These are phyloP conservation scores for Threskiornis aethiopicus DNA, from an alignment of 2,797 vertebrate species.

Conservation along the genomic window DNA sequence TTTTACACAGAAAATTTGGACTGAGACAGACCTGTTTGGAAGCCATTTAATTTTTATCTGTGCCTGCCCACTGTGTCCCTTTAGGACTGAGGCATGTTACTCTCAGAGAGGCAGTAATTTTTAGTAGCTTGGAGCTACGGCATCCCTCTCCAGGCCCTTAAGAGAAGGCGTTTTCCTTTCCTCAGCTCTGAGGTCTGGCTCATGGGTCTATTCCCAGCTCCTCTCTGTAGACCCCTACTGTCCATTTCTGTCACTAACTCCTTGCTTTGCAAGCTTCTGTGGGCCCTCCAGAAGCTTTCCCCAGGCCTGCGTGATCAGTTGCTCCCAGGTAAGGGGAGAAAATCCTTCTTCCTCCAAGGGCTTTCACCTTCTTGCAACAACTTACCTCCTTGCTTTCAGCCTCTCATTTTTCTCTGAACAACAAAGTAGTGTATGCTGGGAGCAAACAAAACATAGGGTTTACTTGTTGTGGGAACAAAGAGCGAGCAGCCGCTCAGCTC, in stretches of 20 bases:
- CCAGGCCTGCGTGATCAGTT: neutral
- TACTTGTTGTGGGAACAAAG: rapidly evolving
- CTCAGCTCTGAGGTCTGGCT: neutral
- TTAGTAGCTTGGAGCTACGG: neutral
- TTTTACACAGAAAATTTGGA: neutral
- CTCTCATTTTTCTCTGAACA: neutral
- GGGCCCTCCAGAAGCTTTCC: neutral
- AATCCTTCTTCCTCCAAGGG: neutral
- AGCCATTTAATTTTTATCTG: neutral
- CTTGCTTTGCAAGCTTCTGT: neutral
- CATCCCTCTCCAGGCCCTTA: neutral
- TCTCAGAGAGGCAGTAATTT: neutral
- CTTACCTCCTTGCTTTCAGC: neutral
- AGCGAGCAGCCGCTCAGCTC: neutral
- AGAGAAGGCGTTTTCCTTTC: neutral
- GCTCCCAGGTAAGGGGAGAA: neutral
- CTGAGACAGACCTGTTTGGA: neutral
- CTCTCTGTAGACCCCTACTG: neutral
- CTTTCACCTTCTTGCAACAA: neutral
- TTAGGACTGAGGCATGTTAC: neutral
- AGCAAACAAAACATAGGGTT: neutral
- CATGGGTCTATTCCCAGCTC: neutral
- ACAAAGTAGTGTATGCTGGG: neutral
- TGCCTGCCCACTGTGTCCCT: neutral
- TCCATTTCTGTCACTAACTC: neutral